These are phyloP conservation scores for Chinchilla lanigera DNA, from an alignment of 2,113 vertebrate species.

Conservation along the genomic window DNA sequence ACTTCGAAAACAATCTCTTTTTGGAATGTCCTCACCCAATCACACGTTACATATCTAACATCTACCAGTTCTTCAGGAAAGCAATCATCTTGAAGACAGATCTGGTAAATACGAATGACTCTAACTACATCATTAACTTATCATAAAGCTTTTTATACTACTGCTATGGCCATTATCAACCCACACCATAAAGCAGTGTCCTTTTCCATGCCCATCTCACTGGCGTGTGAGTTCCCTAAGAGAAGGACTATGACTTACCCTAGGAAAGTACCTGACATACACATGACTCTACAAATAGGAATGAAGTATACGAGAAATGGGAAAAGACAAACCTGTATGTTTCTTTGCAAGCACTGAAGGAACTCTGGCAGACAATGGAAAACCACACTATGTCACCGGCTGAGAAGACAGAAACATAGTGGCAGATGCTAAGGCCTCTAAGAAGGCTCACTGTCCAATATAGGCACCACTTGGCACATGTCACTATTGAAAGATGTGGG, in stretches of 20 bases:
- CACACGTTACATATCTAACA: neutral
- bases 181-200: neutral
- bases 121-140: neutral
- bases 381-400: neutral
- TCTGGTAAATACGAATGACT: neutral
- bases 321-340: neutral
- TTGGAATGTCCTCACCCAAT: neutral
- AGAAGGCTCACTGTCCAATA: neutral
- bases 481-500: neutral
- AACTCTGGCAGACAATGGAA: neutral
- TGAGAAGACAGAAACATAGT: neutral
- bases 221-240: neutral
- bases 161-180: neutral
- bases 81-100: neutral
- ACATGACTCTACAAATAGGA: neutral
- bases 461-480: neutral
- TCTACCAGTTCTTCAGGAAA: conserved; percentile 3
- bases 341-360: neutral
- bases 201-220: neutral
- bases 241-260: neutral
- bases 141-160: neutral
- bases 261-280: neutral
- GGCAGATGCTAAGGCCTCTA: neutral
- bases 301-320: neutral
- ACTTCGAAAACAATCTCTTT: neutral